Evolutionary conservation across 2,888 invertebrate species (phyloP).

Genomic region (Netelia melanura): DNA sequence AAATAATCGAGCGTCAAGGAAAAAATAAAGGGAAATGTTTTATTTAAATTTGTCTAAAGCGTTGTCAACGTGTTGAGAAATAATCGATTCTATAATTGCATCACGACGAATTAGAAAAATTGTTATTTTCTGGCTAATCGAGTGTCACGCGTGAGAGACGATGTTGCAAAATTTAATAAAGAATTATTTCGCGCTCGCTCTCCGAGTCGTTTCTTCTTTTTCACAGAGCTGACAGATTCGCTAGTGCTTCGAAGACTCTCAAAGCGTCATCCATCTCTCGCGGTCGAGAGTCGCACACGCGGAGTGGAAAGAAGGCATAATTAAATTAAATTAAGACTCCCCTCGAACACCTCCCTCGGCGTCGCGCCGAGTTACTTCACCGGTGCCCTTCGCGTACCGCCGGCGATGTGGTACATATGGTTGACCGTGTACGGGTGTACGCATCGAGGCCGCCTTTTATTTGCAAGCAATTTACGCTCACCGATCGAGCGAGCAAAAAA

Average conservation of each 20-base stretch:
- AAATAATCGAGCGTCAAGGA: neutral
- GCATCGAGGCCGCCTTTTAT: slow-evolving; percentile 76
- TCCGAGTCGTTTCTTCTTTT: too few relatives aligned
- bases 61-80: neutral
- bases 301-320: slow-evolving; percentile 79
- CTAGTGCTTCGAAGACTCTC: slow-evolving; percentile 56
- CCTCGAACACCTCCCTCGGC: slow-evolving; percentile 59
- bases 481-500: slow-evolving; percentile 75
- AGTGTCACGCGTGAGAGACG: neutral
- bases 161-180: slow-evolving; percentile 13
- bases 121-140: neutral
- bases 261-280: slow-evolving; percentile 77
- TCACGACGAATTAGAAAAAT: neutral
- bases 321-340: slow-evolving; percentile 79
- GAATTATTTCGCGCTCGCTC: neutral
- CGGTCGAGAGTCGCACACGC: slow-evolving; percentile 68
- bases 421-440: slow-evolving; percentile 54
- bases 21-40: neutral
- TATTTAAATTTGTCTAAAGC: neutral
- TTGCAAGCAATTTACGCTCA: slow-evolving; percentile 82
- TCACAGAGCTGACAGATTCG: slow-evolving; percentile 10
- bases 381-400: slow-evolving; percentile 33
- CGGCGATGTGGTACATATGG: slow-evolving; percentile 24
- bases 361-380: slow-evolving; percentile 18
- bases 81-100: neutral